Conservation (phyloP, 2,888 invertebrate genomes). For the Ormyrus nitidulus region DNA sequence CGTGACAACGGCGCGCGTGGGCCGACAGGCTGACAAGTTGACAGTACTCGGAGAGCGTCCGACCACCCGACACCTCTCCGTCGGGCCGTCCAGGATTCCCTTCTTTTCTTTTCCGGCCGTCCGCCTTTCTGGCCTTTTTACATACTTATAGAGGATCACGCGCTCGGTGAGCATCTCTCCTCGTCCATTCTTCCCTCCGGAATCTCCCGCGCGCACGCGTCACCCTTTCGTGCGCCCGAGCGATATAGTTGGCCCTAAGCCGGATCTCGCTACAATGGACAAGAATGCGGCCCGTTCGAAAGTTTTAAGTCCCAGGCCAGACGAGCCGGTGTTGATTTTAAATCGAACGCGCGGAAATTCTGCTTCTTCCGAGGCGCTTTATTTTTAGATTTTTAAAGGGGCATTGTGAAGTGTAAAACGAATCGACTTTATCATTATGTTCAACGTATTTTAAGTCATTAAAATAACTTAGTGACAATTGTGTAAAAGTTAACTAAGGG, state of each 20-base stretch:
- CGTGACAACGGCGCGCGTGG: conserved; percentile 72
- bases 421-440: too few relatives aligned
- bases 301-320: not conserved
- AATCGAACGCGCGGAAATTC: not conserved
- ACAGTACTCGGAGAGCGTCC: conserved; percentile 66
- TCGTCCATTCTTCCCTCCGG: too few relatives aligned
- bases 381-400: too few relatives aligned
- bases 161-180: too few relatives aligned
- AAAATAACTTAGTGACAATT: too few relatives aligned
- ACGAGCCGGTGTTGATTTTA: not conserved
- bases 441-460: too few relatives aligned
- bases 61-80: conserved; percentile 74
- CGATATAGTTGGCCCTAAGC: not conserved
- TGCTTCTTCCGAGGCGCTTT: not conserved
- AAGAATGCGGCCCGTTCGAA: too few relatives aligned
- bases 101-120: conserved; percentile 51
- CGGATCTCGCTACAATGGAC: conserved; percentile 16
- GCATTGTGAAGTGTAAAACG: too few relatives aligned
- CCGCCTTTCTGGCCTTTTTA: not conserved
- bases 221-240: not conserved
- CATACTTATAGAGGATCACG: too few relatives aligned
- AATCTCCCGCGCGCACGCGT: not conserved
- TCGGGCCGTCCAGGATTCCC: conserved; percentile 68
- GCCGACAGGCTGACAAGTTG: conserved; percentile 74
- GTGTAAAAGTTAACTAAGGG: too few relatives aligned